Conservation (phyloP, 1,140 invertebrate species). For the Choristoneura fumiferana region DNA sequence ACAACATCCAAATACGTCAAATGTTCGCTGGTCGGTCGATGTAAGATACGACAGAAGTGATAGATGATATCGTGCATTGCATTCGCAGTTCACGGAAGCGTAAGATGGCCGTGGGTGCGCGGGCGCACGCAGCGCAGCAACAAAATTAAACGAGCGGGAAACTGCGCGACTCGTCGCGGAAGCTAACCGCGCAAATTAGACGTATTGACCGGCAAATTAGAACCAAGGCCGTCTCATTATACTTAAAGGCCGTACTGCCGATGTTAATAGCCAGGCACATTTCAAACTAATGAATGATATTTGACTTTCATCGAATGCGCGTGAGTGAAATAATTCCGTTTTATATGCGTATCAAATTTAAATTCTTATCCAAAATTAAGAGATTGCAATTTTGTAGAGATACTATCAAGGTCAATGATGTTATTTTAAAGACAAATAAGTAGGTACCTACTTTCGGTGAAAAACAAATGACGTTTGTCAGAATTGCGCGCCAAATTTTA, state of each 20-base stretch:
- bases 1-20: background rate
- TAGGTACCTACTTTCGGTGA: background rate
- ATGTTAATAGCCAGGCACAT: background rate
- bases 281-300: no score
- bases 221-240: slow-evolving; percentile 20
- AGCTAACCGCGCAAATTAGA: slow-evolving; percentile 63
- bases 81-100: slow-evolving; percentile 5
- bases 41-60: no score
- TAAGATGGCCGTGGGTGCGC: slow-evolving; percentile 27
- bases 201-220: slow-evolving; percentile 47
- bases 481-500: slow-evolving; percentile 8
- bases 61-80: background rate
- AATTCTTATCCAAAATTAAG: no score
- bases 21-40: no score
- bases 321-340: background rate
- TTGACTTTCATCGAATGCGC: no score
- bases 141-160: slow-evolving; percentile 43
- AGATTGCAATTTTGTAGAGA: no score
- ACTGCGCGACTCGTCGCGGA: slow-evolving; percentile 58
- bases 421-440: slow-evolving; percentile 11
- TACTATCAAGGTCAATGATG: background rate
- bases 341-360: no score
- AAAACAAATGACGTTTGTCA: slow-evolving; percentile 17
- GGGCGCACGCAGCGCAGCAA: slow-evolving; percentile 31
- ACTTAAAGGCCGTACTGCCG: background rate